phyloP scores from a whole-genome alignment of 2,113 vertebrate species.

The Sturnus vulgaris region DNA sequence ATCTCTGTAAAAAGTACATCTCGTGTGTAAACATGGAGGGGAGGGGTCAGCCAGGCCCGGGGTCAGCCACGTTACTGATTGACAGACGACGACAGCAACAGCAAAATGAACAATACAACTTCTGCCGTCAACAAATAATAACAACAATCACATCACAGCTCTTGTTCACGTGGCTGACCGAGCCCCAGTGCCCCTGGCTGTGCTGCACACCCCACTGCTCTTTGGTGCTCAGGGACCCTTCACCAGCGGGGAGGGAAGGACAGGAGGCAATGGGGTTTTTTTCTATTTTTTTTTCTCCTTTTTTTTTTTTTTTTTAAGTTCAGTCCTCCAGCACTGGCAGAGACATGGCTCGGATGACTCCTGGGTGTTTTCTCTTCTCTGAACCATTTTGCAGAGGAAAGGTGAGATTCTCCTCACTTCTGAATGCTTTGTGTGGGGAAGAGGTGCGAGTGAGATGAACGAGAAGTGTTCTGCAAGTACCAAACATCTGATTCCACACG shows the following conservation, averaged over 20 bases:
- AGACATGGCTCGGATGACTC: neutral
- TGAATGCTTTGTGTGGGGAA: conserved; percentile 16
- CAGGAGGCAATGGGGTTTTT: neutral
- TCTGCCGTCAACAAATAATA: neutral
- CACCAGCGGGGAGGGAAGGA: neutral
- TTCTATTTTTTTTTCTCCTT: accelerated
- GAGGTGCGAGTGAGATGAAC: conserved; percentile 22
- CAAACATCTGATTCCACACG: neutral
- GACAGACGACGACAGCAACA: neutral
- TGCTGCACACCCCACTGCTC: conserved; percentile 9
- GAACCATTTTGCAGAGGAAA: neutral
- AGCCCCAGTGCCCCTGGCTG: neutral
- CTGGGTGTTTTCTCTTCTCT: neutral
- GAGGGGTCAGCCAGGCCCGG: neutral
- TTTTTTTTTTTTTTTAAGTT: neutral
- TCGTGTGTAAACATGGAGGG: conserved; percentile 50
- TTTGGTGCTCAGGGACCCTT: neutral
- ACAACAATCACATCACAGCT: conserved; percentile 27
- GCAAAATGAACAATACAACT: conserved; percentile 8
- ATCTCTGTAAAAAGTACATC: neutral
- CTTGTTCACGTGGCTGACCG: conserved; percentile 9
- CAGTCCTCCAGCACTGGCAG: neutral
- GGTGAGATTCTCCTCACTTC: neutral
- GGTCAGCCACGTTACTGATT: conserved; percentile 38
- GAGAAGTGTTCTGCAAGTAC: neutral